phyloP scores from a whole-genome alignment of 2,888 invertebrate species.

The Ctenicera cuprea region DNA sequence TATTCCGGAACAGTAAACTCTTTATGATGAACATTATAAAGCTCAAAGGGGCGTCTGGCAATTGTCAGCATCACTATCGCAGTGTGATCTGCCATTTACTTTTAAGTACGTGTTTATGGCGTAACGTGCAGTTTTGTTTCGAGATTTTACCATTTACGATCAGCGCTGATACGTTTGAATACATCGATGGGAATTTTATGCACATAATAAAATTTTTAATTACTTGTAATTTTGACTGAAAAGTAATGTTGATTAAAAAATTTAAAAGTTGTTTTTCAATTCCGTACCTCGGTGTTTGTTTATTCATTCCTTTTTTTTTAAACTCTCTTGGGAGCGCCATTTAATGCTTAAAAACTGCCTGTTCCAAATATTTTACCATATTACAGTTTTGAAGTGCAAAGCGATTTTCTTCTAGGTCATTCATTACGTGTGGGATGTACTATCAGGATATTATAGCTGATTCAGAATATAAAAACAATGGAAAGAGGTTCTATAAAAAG shows the following conservation, averaged over 20 bases:
- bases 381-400: too few relatives aligned
- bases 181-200: not conserved
- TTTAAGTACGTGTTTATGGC: conserved; percentile 20
- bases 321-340: too few relatives aligned
- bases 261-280: not conserved
- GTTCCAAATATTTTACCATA: too few relatives aligned
- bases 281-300: too few relatives aligned
- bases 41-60: conserved; percentile 21
- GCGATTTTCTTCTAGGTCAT: too few relatives aligned
- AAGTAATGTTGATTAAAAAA: too few relatives aligned
- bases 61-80: conserved; percentile 18
- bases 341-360: too few relatives aligned
- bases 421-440: too few relatives aligned
- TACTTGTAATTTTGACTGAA: not conserved
- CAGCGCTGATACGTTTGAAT: not conserved
- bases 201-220: not conserved
- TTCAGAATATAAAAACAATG: too few relatives aligned
- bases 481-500: too few relatives aligned
- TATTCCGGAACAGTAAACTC: conserved; percentile 25
- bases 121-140: conserved; percentile 13
- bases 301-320: too few relatives aligned
- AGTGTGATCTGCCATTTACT: conserved; percentile 19
- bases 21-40: conserved; percentile 24
- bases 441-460: too few relatives aligned
- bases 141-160: conserved; percentile 15